Evolutionary conservation across 2,113 vertebrate species (phyloP).

Genomic region (Erpornis zantholeuca): DNA sequence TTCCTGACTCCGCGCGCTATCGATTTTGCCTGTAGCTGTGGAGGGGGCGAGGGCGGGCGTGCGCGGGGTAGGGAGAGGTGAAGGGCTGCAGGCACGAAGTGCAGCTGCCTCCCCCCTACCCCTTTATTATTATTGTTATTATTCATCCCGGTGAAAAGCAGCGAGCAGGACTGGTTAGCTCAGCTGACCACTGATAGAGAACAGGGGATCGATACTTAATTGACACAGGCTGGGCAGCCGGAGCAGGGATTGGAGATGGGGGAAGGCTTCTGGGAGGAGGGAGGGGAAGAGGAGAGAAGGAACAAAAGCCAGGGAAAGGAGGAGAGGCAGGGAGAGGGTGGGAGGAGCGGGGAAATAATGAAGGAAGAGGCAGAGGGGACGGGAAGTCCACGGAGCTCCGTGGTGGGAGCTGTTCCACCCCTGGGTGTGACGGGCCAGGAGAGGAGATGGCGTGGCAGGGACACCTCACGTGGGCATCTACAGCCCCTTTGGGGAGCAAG

Average conservation of each 20-base stretch:
- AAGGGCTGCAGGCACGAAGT: slow-evolving; percentile 55
- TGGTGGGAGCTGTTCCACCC: not conserved
- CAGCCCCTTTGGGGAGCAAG: rapidly evolving
- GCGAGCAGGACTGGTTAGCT: slow-evolving; percentile 64
- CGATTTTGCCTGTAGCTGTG: slow-evolving; percentile 71
- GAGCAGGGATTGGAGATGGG: slow-evolving; percentile 51
- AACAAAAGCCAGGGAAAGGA: slow-evolving; percentile 29
- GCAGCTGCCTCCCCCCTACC: slow-evolving; percentile 43
- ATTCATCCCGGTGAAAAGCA: slow-evolving; percentile 58
- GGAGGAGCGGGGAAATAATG: slow-evolving; percentile 16
- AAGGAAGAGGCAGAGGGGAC: not conserved
- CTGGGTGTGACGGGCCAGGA: rapidly evolving
- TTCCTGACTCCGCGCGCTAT: slow-evolving; percentile 60
- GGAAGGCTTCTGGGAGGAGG: slow-evolving; percentile 43
- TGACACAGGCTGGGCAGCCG: slow-evolving; percentile 56
- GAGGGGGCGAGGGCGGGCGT: slow-evolving; percentile 34
- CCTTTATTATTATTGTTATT: slow-evolving; percentile 64
- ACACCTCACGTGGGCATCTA: rapidly evolving
- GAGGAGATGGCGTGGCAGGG: not conserved
- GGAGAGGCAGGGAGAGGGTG: slow-evolving; percentile 38
- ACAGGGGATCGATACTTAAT: slow-evolving; percentile 62
- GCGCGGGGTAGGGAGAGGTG: slow-evolving; percentile 44
- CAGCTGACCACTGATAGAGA: slow-evolving; percentile 69
- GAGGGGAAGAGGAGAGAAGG: slow-evolving; percentile 49
- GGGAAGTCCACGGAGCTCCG: not conserved